Evolutionary conservation across 2,888 invertebrate genomes (phyloP), one percentile per base, ranked within the genome.

Genomic region (Cephalotes varians): DNA sequence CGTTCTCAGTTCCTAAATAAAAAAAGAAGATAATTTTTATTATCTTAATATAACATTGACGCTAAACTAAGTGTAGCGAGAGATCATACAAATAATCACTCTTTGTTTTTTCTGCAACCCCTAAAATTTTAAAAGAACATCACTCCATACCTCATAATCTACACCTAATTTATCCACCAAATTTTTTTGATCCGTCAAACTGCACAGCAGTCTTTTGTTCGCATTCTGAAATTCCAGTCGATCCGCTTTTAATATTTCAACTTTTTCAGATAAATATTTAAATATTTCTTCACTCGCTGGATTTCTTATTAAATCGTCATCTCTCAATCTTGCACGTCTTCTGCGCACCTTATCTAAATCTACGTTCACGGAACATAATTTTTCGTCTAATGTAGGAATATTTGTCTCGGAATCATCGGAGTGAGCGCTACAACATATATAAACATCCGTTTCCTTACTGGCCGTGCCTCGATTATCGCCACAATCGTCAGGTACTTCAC

Each of bases 101-200:
- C 12, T 5, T 34, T 0, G 21, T 72, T 18, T 12, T 12, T 72
- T 10, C 2, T n/a, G 5, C 9, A 31, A 67, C 0, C 2, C 28
- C 12, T 49, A 12, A 2, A 51, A 51, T 51, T 21, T 10, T 12
- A 21, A 25, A 72, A 12, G 1, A 54, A 69, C 5, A 25, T 40
- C n/a, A 40, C 5, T 34, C 40, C 65, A 1, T 81, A 94, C 94
- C 87, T 93, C 87, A 54, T 87, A 91, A 85, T 93, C 90, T 51
- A 87, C 89, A 7, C 80, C 90, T 60, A 94, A 83, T 21, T 91
- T 90, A 10, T 90, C 86, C 7, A 92, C 87, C 37, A 89, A 62
- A 51, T 82, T 84, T 72, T 88, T 92, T 81, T 93, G 92, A 25
- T 85, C 89, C 49, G 90, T 90, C 84, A 94, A 82, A 58, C 92